Evolutionary conservation across 2,888 invertebrate genomes (phyloP).

Genomic region (Rhodophaea formosa): DNA sequence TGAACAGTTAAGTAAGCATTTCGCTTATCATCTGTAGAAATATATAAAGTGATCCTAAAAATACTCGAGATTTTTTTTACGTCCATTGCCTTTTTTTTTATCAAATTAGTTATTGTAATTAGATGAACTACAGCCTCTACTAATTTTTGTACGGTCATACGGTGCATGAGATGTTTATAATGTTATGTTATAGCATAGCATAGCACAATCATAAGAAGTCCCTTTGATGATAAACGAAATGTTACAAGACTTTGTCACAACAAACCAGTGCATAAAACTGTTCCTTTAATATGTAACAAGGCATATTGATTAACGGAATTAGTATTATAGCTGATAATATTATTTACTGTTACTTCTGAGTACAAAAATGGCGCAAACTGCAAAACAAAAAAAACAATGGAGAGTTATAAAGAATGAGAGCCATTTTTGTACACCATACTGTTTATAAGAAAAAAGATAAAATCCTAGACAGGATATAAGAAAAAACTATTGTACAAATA

Average conservation of each 20-base stretch:
- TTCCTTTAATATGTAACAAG: background rate
- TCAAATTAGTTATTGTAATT: too few relatives aligned
- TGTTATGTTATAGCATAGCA: too few relatives aligned
- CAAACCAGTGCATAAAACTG: slow-evolving; percentile 9
- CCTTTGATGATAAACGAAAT: slow-evolving; percentile 4
- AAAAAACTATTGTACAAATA: slow-evolving; percentile 57
- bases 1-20: background rate
- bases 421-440: background rate
- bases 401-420: background rate
- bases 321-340: background rate
- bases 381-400: background rate
- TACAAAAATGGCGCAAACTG: background rate
- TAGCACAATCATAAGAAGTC: background rate
- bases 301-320: background rate
- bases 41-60: background rate
- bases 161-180: too few relatives aligned
- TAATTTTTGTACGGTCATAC: too few relatives aligned
- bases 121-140: too few relatives aligned
- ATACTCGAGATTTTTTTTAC: too few relatives aligned
- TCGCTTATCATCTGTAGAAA: background rate
- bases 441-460: background rate
- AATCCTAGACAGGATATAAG: slow-evolving; percentile 16
- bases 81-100: too few relatives aligned
- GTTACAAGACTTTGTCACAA: background rate
- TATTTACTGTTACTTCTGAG: background rate